Evolutionary conservation across 1,140 invertebrate species (phyloP), one percentile per base, ranked within the genome.

Genomic region (Drosophila arizonae): DNA sequence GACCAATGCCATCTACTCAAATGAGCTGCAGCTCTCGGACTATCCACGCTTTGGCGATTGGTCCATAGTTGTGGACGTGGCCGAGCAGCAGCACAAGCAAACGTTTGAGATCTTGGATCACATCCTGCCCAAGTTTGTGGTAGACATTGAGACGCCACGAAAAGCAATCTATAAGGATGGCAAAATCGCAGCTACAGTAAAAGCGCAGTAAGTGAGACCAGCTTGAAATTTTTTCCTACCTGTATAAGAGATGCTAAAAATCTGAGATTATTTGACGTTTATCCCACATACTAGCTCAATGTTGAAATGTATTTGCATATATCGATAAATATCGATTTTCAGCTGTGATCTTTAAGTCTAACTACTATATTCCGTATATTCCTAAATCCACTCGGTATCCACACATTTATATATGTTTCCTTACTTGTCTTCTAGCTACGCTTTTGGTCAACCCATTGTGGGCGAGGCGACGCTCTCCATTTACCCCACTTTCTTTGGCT

Each of bases 11-110:
- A 94, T 98, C 9, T 97, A 97, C 79, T 94, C 94, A 3, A 94
- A 94, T 9, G 96, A 98, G 81, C 90, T 99, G 1, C 94, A 95
- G 65, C 91, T 99, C 0, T 96, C 97, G 2, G 93, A 95, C 15
- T 95, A 95, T 77, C 97, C 97, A 0, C 95, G 97, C 8, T 93
- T 98, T 3, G 98, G 98, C 10, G 94, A 96, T 77, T 99, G 98
- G 98, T 96, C 94, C 28, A 96, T 99, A 8, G 56, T 80, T 2
- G 79, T 92, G 6, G 87, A 90, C 4, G 78, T 91, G 2, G 79
- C 78, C 4, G 81, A 86, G 6, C 81, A 91, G 66, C 91, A 84
- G 73, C 92, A 84, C 91, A 93, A 46, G 1, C 76, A 90, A 28
- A 82, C 72, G 1, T 92, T 92, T 52, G 91, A 92, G 62, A 85